Evolutionary conservation across 2,113 vertebrate species (phyloP).

Genomic region (Symphodus melops): DNA sequence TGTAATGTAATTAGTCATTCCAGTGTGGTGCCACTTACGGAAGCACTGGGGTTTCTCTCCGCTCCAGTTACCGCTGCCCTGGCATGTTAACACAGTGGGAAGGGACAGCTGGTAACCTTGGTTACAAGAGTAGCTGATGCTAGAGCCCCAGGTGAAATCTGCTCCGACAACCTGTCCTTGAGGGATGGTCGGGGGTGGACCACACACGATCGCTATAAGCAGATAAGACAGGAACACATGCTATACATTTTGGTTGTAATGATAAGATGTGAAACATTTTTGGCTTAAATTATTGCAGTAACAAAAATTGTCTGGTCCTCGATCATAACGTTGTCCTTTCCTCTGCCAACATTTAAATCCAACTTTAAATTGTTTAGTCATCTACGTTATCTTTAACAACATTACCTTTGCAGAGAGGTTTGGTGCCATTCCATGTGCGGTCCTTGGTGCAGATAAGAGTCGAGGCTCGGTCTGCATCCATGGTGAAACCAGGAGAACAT

Average conservation of each 20-base stretch:
- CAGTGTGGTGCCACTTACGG: constrained; percentile 85
- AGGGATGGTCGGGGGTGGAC: constrained; percentile 87
- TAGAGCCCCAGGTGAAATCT: constrained; percentile 95
- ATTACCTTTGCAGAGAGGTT: constrained; percentile 93
- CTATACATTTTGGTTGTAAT: neutral
- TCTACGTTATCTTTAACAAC: neutral
- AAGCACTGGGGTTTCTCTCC: constrained; percentile 97
- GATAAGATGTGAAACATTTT: too few species aligned
- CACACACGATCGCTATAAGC: constrained; percentile 89
- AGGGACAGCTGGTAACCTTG: constrained; percentile 98
- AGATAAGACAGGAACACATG: neutral
- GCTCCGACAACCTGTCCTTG: constrained; percentile 94
- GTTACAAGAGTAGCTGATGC: constrained; percentile 92
- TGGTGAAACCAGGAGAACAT: constrained; percentile 91
- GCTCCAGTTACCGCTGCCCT: constrained; percentile 93
- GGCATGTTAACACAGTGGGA: constrained; percentile 93
- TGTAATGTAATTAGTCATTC: constrained; percentile 14
- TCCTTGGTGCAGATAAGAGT: constrained; percentile 94
- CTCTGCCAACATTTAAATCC: neutral
- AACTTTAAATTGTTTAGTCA: neutral
- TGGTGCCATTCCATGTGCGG: constrained; percentile 95
- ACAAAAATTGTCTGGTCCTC: neutral
- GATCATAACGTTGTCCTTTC: neutral
- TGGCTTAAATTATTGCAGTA: too few species aligned
- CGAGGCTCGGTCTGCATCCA: constrained; percentile 92